phyloP scores from a whole-genome alignment of 2,113 vertebrate genomes.

The Gavialis gangeticus region DNA sequence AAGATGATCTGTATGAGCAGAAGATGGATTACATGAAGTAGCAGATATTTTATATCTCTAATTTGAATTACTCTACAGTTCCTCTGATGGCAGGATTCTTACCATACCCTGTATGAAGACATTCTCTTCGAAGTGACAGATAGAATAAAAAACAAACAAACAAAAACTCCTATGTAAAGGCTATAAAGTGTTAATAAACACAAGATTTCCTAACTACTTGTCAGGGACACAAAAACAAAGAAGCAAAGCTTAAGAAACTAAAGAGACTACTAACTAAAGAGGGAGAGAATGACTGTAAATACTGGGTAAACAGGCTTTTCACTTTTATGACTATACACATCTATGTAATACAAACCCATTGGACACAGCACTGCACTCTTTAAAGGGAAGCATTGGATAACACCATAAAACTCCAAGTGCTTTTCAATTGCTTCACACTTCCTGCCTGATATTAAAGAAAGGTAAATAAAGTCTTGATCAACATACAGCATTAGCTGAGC shows the following conservation, averaged over 20 bases:
- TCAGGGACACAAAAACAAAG: background rate
- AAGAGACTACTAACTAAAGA: background rate
- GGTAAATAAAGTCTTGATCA: background rate
- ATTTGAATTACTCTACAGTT: background rate
- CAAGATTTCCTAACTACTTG: conserved; percentile 18
- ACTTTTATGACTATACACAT: background rate
- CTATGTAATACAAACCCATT: background rate
- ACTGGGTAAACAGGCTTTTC: background rate
- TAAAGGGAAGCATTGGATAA: conserved; percentile 18
- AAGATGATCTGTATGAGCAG: background rate
- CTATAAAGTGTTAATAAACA: conserved; percentile 9
- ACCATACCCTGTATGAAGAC: background rate
- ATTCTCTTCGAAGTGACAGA: background rate
- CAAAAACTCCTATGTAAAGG: conserved; percentile 6
- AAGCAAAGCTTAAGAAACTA: background rate
- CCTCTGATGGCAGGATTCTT: background rate
- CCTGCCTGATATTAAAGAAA: background rate
- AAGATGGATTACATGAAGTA: background rate
- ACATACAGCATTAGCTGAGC: background rate
- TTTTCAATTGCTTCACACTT: conserved; percentile 22
- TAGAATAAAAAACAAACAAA: background rate
- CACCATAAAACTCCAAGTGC: conserved; percentile 20
- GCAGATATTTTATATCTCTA: background rate
- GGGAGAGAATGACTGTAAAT: conserved; percentile 10
- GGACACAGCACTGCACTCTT: conserved; percentile 8